Evolutionary conservation across 2,888 invertebrate genomes (phyloP).

Genomic region (Trissolcus japonicus): DNA sequence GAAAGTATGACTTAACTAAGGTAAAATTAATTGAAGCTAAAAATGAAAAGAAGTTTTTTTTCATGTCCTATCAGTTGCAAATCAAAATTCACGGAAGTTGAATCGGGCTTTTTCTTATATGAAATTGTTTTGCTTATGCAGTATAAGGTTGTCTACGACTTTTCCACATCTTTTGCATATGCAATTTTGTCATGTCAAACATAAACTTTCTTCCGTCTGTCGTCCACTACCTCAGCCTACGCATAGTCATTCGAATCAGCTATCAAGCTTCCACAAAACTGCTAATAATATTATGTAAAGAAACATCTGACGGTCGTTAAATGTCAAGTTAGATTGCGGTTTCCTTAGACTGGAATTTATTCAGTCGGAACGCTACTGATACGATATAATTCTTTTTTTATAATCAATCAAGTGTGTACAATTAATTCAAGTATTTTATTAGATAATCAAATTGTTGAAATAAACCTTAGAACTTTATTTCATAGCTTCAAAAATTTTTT

Average conservation of each 20-base stretch:
- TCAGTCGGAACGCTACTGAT: constrained; percentile 6
- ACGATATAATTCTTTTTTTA: neutral
- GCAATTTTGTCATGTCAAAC: constrained; percentile 41
- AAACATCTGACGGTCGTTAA: constrained; percentile 54
- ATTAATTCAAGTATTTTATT: neutral
- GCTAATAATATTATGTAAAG: constrained; percentile 58
- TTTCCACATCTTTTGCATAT: constrained; percentile 56
- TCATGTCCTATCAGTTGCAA: constrained; percentile 12
- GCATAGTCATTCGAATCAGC: constrained; percentile 51
- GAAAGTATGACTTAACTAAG: constrained; percentile 26
- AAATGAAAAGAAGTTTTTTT: constrained; percentile 27
- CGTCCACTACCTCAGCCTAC: constrained; percentile 44
- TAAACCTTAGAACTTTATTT: too few species aligned
- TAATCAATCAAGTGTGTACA: neutral
- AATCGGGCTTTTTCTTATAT: constrained; percentile 13
- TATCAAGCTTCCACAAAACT: constrained; percentile 55
- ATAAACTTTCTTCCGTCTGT: constrained; percentile 44
- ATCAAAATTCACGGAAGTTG: constrained; percentile 36
- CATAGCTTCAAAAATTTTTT: too few species aligned
- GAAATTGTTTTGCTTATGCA: constrained; percentile 45
- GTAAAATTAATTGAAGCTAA: constrained; percentile 31
- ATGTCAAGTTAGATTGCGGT: constrained; percentile 50
- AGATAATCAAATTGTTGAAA: neutral
- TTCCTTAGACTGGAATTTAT: constrained; percentile 38
- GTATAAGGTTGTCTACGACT: constrained; percentile 33